Conservation (phyloP, 2,888 invertebrate species). For the Chorisops tibialis region DNA sequence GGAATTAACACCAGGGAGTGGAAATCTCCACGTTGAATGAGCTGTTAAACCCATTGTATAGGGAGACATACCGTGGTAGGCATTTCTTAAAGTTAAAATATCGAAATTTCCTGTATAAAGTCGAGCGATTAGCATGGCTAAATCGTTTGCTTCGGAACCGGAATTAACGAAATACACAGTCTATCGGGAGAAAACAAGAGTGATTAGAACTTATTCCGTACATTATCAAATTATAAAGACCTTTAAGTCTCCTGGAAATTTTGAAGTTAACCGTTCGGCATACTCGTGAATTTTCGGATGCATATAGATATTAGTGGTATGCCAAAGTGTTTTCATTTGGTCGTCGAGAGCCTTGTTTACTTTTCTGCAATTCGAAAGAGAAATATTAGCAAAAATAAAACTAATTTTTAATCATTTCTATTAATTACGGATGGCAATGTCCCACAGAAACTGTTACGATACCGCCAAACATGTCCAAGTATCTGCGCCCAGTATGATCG, state of each 20-base stretch:
- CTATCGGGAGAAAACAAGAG: slow-evolving; percentile 51
- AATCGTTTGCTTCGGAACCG: slow-evolving; percentile 95
- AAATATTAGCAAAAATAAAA: slow-evolving; percentile 25
- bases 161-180: slow-evolving; percentile 93
- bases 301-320: slow-evolving; percentile 88
- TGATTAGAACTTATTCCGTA: neutral
- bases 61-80: slow-evolving; percentile 90
- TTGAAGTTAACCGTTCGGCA: slow-evolving; percentile 73
- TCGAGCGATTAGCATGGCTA: slow-evolving; percentile 84
- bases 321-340: slow-evolving; percentile 82
- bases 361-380: slow-evolving; percentile 62
- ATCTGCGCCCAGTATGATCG: slow-evolving; percentile 80
- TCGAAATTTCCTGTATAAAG: slow-evolving; percentile 82
- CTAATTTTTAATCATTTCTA: slow-evolving; percentile 2
- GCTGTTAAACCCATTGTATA: slow-evolving; percentile 80
- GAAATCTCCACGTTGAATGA: slow-evolving; percentile 73
- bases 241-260: slow-evolving; percentile 82
- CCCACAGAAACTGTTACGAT: slow-evolving; percentile 97
- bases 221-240: slow-evolving; percentile 49
- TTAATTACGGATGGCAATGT: slow-evolving; percentile 93
- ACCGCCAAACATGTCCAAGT: slow-evolving; percentile 93
- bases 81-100: slow-evolving; percentile 80
- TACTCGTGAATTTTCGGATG: slow-evolving; percentile 91
- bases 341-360: slow-evolving; percentile 73
- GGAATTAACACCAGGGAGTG: slow-evolving; percentile 61